Base-by-base conservation (phyloP, 2,888 invertebrate genomes). In the Lepidocyrtoides sp. region DNA sequence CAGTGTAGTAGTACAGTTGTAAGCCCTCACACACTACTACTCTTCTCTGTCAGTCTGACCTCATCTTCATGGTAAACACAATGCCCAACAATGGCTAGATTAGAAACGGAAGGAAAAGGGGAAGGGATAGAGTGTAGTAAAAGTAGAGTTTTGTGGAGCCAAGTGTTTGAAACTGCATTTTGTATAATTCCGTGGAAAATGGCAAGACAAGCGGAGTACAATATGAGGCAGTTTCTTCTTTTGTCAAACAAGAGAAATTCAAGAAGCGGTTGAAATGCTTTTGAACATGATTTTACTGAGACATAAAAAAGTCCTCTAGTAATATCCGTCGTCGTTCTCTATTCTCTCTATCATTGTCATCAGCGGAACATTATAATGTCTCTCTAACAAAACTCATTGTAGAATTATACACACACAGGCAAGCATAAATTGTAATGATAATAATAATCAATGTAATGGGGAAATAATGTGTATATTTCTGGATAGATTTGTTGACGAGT, bases 391-490 rank as follows among this genome's bases (percentile, higher is more conserved):
- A 8, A 48, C 17, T 57, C 17, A 57, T 7, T 20, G 17, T n/a
- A n/a, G n/a, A n/a, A n/a, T 20, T 8, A 48, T 2, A 48, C 12
- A 17, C 57, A 63, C 63, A 69, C 32, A 66, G 20, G 10, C 5
- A 41, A n/a, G 41, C 4, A 48, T 26, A n/a, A 32, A 26, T 36
- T 36, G 17, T 20, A 48, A 85, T 86, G 32, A 60, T 85, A 54
- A 85, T 83, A 66, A 83, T 85, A 85, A 85, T 85, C 85, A 85
- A 75, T 86, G 75, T 86, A 86, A 86, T 86, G 86, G 77, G 77
- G 86, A 86, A 86, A 60, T 86, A 86, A 86, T 77, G 86, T 86
- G 75, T 77, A 44, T 63, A 60, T 85, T 72, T 72, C 26, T 66
- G 29, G 36, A 32, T 41, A 77, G 63, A 75, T 86, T 75, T 86